Conservation (phyloP, 1,140 invertebrate species). For the Latrodectus geometricus region DNA sequence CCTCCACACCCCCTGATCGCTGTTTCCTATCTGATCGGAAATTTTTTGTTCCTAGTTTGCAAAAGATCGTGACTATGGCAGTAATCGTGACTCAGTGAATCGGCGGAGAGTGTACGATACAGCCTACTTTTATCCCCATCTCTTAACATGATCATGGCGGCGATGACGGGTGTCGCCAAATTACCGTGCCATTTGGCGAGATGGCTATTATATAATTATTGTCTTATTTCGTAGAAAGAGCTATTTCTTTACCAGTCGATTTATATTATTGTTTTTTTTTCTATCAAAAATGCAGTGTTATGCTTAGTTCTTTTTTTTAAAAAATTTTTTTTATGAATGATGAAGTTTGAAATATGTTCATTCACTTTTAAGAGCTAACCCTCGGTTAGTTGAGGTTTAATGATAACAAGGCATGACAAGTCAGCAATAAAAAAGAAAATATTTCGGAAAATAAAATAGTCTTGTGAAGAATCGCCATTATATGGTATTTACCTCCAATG, state of each 20-base stretch:
- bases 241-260: constrained; percentile 5
- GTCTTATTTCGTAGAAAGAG: constrained; percentile 11
- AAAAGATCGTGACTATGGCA: constrained; percentile 17
- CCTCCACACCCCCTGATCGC: not conserved
- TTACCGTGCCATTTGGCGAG: constrained; percentile 28
- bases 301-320: not conserved
- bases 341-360: not conserved
- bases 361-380: no score
- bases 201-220: constrained; percentile 53
- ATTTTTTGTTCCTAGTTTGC: not conserved
- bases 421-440: no score
- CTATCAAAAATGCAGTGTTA: not conserved
- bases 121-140: constrained; percentile 8
- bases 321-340: not conserved
- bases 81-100: constrained; percentile 44
- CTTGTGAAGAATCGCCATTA: no score
- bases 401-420: no score
- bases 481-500: no score
- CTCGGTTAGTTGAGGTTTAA: no score
- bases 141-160: constrained; percentile 20
- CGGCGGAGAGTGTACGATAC: not conserved
- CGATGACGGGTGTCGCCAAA: constrained; percentile 55
- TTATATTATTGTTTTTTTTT: constrained; percentile 7
- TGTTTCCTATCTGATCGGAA: constrained; percentile 34
- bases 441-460: no score